phyloP scores from a whole-genome alignment of 2,113 vertebrate species.

The Catharus minimus region DNA sequence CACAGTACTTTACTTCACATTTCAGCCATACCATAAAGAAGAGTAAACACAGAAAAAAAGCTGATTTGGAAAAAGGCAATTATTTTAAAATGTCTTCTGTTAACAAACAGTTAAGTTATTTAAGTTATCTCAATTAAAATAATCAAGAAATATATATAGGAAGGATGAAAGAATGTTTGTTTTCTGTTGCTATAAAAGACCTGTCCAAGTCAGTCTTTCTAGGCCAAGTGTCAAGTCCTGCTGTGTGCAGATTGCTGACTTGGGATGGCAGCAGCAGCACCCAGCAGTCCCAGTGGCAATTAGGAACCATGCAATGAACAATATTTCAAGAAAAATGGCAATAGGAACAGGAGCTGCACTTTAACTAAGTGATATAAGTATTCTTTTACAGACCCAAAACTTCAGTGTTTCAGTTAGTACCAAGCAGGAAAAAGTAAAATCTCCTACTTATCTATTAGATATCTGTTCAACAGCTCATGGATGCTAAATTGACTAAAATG shows the following conservation, averaged over 20 bases:
- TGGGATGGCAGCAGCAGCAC: background rate
- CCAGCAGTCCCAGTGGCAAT: background rate
- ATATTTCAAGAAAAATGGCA: background rate
- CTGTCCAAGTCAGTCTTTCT: background rate
- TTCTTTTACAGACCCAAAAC: background rate
- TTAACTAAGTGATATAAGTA: background rate
- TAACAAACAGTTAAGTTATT: background rate
- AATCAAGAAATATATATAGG: background rate
- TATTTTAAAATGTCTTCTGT: background rate
- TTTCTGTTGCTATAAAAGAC: background rate
- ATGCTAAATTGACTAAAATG: background rate
- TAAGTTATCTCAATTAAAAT: constrained; percentile 31
- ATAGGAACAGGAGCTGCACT: background rate
- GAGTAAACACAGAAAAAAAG: background rate
- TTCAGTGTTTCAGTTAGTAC: background rate
- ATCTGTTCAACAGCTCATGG: background rate
- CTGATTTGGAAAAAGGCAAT: background rate
- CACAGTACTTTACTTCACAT: background rate
- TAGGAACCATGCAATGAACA: fast-evolving
- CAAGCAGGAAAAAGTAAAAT: background rate
- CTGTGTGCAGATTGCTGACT: background rate
- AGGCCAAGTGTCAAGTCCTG: background rate
- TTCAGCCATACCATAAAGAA: background rate
- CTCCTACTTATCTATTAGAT: background rate
- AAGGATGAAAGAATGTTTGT: background rate